Conservation (phyloP, 2,888 invertebrate species). For the Mechanitis mazaeus region DNA sequence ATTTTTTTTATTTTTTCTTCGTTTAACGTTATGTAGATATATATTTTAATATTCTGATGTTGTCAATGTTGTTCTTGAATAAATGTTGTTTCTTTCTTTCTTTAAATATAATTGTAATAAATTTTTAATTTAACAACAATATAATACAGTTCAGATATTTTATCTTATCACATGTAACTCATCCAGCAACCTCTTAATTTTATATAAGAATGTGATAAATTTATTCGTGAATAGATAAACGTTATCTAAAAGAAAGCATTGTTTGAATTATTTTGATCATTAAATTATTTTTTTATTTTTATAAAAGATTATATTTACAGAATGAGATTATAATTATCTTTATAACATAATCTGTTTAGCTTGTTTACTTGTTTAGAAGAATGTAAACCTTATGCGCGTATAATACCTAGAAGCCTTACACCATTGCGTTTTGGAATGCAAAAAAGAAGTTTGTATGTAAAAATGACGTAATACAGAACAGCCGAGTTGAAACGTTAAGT, state of each 20-base stretch:
- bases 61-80: too few relatives aligned
- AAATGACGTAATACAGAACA: conserved; percentile 62
- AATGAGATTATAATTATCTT: conserved; percentile 4
- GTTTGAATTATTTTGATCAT: neutral
- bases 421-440: conserved; percentile 10
- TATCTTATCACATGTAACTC: neutral
- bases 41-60: too few relatives aligned
- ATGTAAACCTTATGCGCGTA: neutral
- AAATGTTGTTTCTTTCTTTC: too few relatives aligned
- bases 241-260: neutral
- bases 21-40: too few relatives aligned
- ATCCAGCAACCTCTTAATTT: neutral
- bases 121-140: neutral
- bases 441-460: conserved; percentile 15
- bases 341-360: conserved; percentile 3
- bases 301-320: neutral
- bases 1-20: too few relatives aligned
- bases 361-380: neutral
- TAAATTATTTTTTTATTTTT: too few relatives aligned
- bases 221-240: neutral
- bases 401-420: conserved; percentile 4
- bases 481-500: conserved; percentile 62
- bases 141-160: neutral
- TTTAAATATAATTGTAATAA: neutral
- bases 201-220: neutral